A percentile compares a stretch with the other conserved stretches of the same genome.
phyloP scores from a whole-genome alignment of 2,797 vertebrate genomes.

The Setipinna tenuifilis region DNA sequence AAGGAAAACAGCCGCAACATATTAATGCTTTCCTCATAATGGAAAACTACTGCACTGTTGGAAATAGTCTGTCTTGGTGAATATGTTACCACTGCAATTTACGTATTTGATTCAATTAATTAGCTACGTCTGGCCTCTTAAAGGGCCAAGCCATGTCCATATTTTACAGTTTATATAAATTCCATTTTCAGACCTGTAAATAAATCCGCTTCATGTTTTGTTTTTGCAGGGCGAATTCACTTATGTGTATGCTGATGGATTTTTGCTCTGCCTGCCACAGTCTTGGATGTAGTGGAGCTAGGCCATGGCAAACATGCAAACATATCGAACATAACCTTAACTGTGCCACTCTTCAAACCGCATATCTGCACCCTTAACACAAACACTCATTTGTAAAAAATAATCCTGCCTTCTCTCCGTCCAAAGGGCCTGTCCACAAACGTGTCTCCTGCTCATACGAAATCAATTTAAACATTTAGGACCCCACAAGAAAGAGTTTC shows the following conservation, averaged over 20 bases:
- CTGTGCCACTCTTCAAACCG: neutral
- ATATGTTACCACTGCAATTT: neutral
- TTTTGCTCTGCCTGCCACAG: slow-evolving; percentile 1
- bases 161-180: slow-evolving; percentile 24
- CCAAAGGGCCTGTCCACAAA: slow-evolving; percentile 28
- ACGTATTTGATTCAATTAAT: slow-evolving; percentile 15
- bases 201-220: slow-evolving; percentile 45
- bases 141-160: neutral
- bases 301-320: slow-evolving; percentile 40
- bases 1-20: slow-evolving; percentile 2
- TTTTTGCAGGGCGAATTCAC: slow-evolving; percentile 46
- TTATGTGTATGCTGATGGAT: slow-evolving; percentile 39
- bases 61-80: neutral
- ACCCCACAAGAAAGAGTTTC: neutral
- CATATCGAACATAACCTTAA: slow-evolving; percentile 10
- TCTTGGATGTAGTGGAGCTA: slow-evolving; percentile 24
- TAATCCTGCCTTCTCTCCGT: slow-evolving; percentile 33
- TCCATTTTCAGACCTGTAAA: slow-evolving; percentile 35
- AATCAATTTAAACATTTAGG: slow-evolving; percentile 42
- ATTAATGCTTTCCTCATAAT: slow-evolving; percentile 23
- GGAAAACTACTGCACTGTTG: slow-evolving; percentile 7
- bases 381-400: slow-evolving; percentile 10
- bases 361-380: slow-evolving; percentile 37
- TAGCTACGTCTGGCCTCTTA: slow-evolving; percentile 5
- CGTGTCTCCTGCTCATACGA: slow-evolving; percentile 45